Percentiles rank a stretch among this genome's conserved stretches.
phyloP scores from a whole-genome alignment of 2,797 vertebrate species.

The Ctenochaetus hawaiiensis region DNA sequence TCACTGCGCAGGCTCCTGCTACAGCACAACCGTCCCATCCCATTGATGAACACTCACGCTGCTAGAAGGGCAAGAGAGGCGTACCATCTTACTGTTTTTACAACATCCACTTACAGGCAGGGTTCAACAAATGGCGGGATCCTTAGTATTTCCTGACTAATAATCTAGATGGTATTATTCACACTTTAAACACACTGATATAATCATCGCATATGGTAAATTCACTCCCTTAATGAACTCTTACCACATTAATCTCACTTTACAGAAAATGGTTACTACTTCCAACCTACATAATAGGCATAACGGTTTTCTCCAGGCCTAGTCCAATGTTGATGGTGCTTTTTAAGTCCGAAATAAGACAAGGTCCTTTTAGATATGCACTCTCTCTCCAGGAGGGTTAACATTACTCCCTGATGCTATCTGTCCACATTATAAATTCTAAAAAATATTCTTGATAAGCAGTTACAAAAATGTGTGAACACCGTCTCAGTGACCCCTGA shows the following conservation, averaged over 20 bases:
- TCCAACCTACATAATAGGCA: neutral
- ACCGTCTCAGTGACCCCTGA: neutral
- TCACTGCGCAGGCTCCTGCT: conserved; percentile 79
- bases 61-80: neutral
- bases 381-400: neutral
- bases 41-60: conserved; percentile 28
- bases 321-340: neutral
- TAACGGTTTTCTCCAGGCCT: neutral
- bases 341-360: neutral
- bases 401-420: neutral
- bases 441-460: neutral
- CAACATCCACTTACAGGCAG: neutral
- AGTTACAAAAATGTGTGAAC: neutral
- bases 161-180: neutral
- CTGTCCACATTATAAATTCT: no score
- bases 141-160: neutral
- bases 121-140: neutral
- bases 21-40: conserved; percentile 2
- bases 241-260: neutral
- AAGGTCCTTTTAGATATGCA: neutral
- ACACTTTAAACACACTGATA: neutral
- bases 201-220: neutral
- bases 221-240: no score
- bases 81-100: neutral
- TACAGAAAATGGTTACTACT: neutral